These are phyloP conservation scores for Drosophila falleni DNA, from an alignment of 2,888 invertebrate genomes.

Conservation along the genomic window DNA sequence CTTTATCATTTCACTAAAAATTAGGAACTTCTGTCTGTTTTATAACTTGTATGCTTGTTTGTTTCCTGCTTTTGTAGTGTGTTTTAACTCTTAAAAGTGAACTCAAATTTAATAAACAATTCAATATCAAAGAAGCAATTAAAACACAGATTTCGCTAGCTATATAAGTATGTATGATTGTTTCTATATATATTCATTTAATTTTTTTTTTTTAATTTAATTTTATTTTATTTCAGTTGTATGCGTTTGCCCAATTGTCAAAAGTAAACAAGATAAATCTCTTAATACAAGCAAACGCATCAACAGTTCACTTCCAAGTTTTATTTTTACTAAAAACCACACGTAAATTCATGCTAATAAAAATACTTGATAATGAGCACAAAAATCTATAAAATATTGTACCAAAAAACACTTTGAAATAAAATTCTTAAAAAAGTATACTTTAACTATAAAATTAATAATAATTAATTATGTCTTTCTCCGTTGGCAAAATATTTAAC, in stretches of 20 bases:
- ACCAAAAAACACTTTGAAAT: constrained; percentile 60
- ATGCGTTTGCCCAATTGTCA: constrained; percentile 38
- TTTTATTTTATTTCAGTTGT: constrained; percentile 38
- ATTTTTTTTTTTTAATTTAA: constrained; percentile 39
- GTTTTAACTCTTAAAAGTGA: constrained; percentile 43
- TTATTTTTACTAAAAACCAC: constrained; percentile 40
- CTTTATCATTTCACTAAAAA: constrained; percentile 74
- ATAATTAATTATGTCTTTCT: constrained; percentile 52
- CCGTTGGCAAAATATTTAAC: constrained; percentile 65
- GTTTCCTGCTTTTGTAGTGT: constrained; percentile 33
- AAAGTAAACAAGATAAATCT: constrained; percentile 44
- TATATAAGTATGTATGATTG: constrained; percentile 60
- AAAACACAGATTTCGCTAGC: constrained; percentile 73
- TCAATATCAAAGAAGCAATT: constrained; percentile 58
- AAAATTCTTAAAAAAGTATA: constrained; percentile 59
- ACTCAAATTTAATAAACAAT: constrained; percentile 46
- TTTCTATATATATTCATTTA: constrained; percentile 39
- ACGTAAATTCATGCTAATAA: constrained; percentile 58
- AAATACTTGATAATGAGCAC: constrained; percentile 61
- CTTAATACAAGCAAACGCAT: constrained; percentile 51
- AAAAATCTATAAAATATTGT: constrained; percentile 63
- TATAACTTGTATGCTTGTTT: constrained; percentile 49
- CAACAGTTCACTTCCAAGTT: constrained; percentile 32
- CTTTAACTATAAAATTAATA: constrained; percentile 50
- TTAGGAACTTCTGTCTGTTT: constrained; percentile 80